Conservation (phyloP, 2,113 vertebrate species). For the Neogale vison region DNA sequence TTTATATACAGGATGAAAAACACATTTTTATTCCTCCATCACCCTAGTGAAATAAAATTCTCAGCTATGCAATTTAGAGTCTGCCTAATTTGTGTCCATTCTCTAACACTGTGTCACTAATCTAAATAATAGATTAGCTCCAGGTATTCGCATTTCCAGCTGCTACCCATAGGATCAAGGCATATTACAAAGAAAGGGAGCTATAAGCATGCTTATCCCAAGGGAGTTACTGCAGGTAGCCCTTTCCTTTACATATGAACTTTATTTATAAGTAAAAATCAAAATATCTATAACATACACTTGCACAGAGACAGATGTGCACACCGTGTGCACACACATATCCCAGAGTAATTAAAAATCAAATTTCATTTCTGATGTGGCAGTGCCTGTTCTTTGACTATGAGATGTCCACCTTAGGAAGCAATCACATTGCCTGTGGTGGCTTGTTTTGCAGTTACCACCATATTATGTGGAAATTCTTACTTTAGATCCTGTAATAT, state of each 20-base stretch:
- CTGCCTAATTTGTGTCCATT: conserved; percentile 18
- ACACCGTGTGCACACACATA: background rate
- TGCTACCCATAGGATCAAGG: background rate
- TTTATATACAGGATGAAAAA: conserved; percentile 3
- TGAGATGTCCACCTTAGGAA: background rate
- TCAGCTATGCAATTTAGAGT: conserved; percentile 14
- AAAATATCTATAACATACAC: background rate
- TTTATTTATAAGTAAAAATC: background rate
- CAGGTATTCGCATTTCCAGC: conserved; percentile 24
- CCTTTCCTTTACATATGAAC: background rate
- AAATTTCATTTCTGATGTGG: background rate
- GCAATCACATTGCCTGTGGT: background rate
- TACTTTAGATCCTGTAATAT: background rate
- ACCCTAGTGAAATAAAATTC: background rate
- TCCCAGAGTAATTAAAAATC: background rate
- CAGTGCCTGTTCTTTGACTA: background rate
- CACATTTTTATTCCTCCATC: background rate
- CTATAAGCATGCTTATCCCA: background rate
- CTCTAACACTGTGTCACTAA: conserved; percentile 19
- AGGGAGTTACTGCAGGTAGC: background rate
- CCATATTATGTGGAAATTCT: background rate
- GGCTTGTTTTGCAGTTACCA: background rate
- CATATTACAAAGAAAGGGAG: conserved; percentile 16
- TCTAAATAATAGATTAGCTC: background rate
- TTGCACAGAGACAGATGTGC: background rate